phyloP scores from a whole-genome alignment of 2,797 vertebrate genomes.

The Phoebastria nigripes region DNA sequence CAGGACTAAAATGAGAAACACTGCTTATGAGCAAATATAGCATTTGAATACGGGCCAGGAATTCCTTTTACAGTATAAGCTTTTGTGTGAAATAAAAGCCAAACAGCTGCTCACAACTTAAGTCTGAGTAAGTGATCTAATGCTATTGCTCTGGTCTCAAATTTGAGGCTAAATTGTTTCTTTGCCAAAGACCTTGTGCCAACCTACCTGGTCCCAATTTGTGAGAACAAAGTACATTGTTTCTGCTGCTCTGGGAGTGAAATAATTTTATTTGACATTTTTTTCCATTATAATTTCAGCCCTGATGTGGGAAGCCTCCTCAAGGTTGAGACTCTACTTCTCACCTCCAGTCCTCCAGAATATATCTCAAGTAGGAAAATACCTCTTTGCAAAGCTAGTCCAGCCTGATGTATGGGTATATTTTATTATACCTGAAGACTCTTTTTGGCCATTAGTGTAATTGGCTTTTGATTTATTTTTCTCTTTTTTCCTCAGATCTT shows the following conservation, averaged over 20 bases:
- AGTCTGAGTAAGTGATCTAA: conserved; percentile 58
- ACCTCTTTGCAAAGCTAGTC: neutral
- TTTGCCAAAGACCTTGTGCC: conserved; percentile 41
- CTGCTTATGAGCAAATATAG: conserved; percentile 57
- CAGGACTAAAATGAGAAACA: conserved; percentile 60
- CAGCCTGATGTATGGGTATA: neutral
- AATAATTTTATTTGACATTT: neutral
- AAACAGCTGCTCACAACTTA: conserved; percentile 68
- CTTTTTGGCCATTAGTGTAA: neutral
- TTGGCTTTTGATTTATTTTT: neutral
- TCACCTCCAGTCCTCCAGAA: neutral
- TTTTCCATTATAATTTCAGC: neutral
- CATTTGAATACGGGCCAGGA: conserved; percentile 59
- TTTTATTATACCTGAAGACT: neutral
- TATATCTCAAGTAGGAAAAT: neutral
- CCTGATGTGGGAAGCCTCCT: neutral
- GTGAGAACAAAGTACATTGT: conserved; percentile 55
- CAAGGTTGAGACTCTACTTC: neutral
- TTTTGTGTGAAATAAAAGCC: conserved; percentile 69
- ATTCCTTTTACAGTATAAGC: conserved; percentile 59
- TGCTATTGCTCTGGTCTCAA: conserved; percentile 53
- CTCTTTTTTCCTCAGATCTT: neutral
- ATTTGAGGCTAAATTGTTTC: conserved; percentile 32
- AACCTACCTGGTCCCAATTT: conserved; percentile 67
- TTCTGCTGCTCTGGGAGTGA: conserved; percentile 27